Percentiles rank a stretch among this genome's conserved stretches.
Evolutionary conservation across 2,797 vertebrate species (phyloP).

Genomic region (Mormyrops boulengeri): DNA sequence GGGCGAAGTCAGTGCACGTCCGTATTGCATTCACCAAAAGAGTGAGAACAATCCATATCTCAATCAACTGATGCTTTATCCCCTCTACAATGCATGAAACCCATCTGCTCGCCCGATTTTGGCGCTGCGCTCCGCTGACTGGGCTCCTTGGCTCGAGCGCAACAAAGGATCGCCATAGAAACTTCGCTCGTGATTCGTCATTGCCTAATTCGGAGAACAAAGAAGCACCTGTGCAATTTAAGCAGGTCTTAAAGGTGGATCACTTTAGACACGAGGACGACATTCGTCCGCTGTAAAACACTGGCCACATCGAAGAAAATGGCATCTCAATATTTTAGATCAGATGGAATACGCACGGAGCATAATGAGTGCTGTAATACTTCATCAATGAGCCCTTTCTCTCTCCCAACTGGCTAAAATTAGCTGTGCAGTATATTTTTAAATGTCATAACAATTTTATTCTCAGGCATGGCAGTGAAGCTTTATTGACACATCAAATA

Average conservation of each 20-base stretch:
- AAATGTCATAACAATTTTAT: neutral
- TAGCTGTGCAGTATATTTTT: neutral
- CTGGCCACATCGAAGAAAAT: neutral
- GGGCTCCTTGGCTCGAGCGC: conserved; percentile 45
- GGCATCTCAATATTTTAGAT: neutral
- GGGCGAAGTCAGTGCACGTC: conserved; percentile 25
- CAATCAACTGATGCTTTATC: conserved; percentile 24
- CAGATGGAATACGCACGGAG: neutral
- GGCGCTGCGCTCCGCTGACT: conserved; percentile 40
- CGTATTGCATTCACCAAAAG: conserved; percentile 27
- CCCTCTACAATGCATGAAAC: conserved; percentile 33
- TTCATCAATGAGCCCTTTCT: neutral
- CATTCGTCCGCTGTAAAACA: neutral
- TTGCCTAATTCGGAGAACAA: conserved; percentile 15
- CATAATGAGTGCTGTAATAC: neutral
- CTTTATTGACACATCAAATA: neutral
- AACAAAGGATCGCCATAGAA: conserved; percentile 46
- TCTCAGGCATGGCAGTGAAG: neutral
- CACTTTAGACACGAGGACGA: neutral
- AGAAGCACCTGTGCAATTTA: conserved; percentile 14
- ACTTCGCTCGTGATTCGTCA: conserved; percentile 38
- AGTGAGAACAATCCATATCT: conserved; percentile 28
- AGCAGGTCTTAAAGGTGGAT: neutral
- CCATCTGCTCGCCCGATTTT: conserved; percentile 38
- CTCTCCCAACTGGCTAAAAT: neutral